A percentile compares a stretch with the other conserved stretches of the same genome.
Evolutionary conservation across 92 coral and sea anemone genomes (phyloP).

Genomic region (Palythoa caribaeorum): DNA sequence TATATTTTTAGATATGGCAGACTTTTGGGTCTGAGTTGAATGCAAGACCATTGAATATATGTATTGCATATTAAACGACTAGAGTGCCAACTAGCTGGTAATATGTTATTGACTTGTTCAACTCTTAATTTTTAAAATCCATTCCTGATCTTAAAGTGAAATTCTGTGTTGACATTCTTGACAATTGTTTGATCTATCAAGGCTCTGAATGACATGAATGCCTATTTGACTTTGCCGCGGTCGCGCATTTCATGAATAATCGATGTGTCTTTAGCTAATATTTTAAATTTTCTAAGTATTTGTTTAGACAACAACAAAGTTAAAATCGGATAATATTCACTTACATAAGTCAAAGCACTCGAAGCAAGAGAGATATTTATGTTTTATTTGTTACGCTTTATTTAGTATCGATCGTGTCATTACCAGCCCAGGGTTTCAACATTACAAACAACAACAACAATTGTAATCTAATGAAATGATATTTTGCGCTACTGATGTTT

Average conservation of each 20-base stretch:
- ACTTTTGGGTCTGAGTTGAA: no score
- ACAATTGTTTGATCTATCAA: not conserved
- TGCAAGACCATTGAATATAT: not conserved
- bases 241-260: not conserved
- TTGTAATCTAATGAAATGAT: not conserved
- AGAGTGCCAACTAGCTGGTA: not conserved
- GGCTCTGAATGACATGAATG: no score
- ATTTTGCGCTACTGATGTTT: not conserved
- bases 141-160: not conserved
- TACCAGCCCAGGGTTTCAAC: not conserved
- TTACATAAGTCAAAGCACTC: no score
- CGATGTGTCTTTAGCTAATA: no score
- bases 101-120: not conserved
- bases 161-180: constrained; percentile 11
- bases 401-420: no score
- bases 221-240: not conserved
- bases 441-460: not conserved
- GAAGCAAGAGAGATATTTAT: no score
- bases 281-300: no score
- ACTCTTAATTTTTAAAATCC: not conserved
- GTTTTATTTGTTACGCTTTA: no score
- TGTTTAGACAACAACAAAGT: no score
- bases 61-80: not conserved
- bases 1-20: no score
- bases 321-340: no score